phyloP scores from a whole-genome alignment of 1,140 invertebrate species.

The Amphibalanus amphitrite region DNA sequence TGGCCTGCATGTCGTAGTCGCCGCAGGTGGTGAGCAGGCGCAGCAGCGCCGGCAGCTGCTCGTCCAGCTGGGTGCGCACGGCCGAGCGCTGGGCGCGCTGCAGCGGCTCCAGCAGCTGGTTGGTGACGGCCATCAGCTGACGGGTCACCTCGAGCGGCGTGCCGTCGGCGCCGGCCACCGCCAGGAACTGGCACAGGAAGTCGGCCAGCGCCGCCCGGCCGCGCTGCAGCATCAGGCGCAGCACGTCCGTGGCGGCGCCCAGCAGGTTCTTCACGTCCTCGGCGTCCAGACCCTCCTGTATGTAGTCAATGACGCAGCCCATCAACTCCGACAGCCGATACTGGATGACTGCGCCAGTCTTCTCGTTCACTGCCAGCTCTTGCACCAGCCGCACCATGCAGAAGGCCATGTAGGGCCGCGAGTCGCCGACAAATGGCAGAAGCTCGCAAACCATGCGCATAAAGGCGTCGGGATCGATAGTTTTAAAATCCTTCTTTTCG shows the following conservation, averaged over 20 bases:
- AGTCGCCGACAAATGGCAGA: not conserved
- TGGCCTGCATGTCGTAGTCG: conserved; percentile 4
- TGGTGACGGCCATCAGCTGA: not conserved
- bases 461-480: not conserved
- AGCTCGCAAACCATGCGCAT: not conserved
- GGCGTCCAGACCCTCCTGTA: not conserved
- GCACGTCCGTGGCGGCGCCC: not conserved
- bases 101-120: conserved; percentile 2
- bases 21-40: not conserved
- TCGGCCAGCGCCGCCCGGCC: not conserved
- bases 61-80: not conserved
- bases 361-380: not conserved
- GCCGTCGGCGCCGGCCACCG: not conserved
- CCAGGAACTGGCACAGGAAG: not conserved
- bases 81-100: not conserved
- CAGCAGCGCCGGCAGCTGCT: not conserved
- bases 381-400: not conserved
- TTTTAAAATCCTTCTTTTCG: not conserved
- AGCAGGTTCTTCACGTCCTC: not conserved
- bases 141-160: not conserved
- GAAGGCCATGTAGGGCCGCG: not conserved
- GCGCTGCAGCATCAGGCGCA: not conserved
- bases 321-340: not conserved
- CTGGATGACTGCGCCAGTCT: not conserved
- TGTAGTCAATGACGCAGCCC: not conserved